Base-by-base conservation (phyloP, 1,140 invertebrate species). In the Frieseomelitta varia region DNA sequence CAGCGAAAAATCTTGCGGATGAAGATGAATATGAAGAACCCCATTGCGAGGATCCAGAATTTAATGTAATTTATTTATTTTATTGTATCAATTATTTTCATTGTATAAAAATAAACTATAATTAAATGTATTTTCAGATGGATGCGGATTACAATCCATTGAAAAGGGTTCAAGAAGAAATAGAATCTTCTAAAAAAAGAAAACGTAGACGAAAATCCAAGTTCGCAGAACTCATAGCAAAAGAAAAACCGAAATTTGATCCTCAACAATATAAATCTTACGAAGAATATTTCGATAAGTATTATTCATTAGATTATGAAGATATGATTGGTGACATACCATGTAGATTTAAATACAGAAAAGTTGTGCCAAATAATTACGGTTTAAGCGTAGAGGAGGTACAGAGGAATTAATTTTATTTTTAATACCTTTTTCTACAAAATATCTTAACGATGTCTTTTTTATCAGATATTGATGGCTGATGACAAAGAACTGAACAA, bases 291-390 rank as follows among this genome's bases (percentile, higher is more conserved):
- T 96, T 99, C 91, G 97, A 99, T 93, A 98, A 99, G 93, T 99
- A 99, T 94, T 99, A 99, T 92, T 97, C 97, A 87, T 95, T 99
- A 85, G 98, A 99, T 93, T 99, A 97, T 95, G 99, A 99, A 93
- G 99, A 99, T 95, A 96, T 99, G 61, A 97, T 99, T 84, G 98
- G 97, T 1, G 98, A 99, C 93, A 92, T 97, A 81, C 98, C 98
- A 0, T 99, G 98, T 89, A 96, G 98, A 91, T 99, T 99, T 94
- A 99, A 99, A 92, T 99, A 99, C 92, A 96, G 98, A 65, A 96
- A 98, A 93, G 98, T 98, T 8, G 95, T 97, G 39, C 96, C 98
- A 1, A 99, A 99, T 95, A 96, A 97, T 94, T 99, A 97, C 95
- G 99, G 99, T 4, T 95, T 99, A n/a, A 96, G 96, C 51, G 95